A percentile compares a stretch with the other conserved stretches of the same genome.
These are phyloP conservation scores for Odontesthes bonariensis DNA, from an alignment of 2,113 vertebrate genomes.

Conservation along the genomic window DNA sequence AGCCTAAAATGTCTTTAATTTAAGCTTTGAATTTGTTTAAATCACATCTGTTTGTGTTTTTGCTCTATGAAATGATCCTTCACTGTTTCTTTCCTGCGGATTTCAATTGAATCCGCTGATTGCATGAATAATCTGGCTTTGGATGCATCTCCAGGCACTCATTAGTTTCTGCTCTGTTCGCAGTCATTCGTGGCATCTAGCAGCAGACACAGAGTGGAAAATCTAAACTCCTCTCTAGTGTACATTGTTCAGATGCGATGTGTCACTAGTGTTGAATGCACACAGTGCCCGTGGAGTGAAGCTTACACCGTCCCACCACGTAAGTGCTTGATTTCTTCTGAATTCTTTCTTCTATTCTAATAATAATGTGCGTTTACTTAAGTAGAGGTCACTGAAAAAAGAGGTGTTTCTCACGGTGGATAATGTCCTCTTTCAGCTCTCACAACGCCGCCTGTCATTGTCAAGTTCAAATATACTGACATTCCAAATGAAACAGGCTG, in stretches of 20 bases:
- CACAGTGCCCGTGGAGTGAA: slow-evolving; percentile 67
- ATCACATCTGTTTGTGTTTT: too few relatives aligned
- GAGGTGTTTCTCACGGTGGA: not conserved
- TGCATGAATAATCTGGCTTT: too few relatives aligned
- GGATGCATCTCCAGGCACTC: too few relatives aligned
- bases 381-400: not conserved
- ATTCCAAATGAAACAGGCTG: not conserved
- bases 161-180: not conserved
- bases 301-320: slow-evolving; percentile 66
- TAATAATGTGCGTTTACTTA: too few relatives aligned
- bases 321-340: slow-evolving; percentile 30
- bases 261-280: slow-evolving; percentile 21
- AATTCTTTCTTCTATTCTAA: too few relatives aligned
- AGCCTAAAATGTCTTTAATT: too few relatives aligned
- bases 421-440: slow-evolving; percentile 65
- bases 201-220: not conserved
- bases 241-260: slow-evolving; percentile 74
- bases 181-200: slow-evolving; percentile 22
- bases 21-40: too few relatives aligned
- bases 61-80: too few relatives aligned
- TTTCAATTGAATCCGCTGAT: too few relatives aligned
- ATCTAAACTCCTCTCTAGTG: slow-evolving; percentile 56
- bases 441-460: slow-evolving; percentile 51
- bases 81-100: too few relatives aligned
- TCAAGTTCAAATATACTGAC: slow-evolving; percentile 8